Evolutionary conservation across 2,888 invertebrate species (phyloP).

Genomic region (Halocaridina rubra): DNA sequence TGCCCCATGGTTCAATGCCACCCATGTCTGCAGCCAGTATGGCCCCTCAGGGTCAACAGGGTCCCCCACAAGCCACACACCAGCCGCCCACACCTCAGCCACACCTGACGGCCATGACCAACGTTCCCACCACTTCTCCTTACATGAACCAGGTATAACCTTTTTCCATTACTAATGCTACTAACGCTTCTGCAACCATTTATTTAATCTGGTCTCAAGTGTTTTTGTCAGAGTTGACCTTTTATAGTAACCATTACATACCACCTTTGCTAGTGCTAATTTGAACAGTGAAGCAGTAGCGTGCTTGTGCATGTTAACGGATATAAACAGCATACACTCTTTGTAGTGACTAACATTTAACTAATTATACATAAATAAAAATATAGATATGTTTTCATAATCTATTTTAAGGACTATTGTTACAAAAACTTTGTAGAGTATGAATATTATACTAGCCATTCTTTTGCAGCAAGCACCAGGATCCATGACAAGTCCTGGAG

Average conservation of each 20-base stretch:
- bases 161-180: not conserved
- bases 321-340: too few species aligned
- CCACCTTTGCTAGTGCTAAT: too few species aligned
- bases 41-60: conserved; percentile 50
- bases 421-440: too few species aligned
- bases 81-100: conserved; percentile 57
- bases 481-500: conserved; percentile 44
- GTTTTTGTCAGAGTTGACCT: too few species aligned
- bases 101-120: conserved; percentile 52
- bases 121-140: conserved; percentile 53
- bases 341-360: too few species aligned
- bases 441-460: not conserved
- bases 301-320: too few species aligned
- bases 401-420: too few species aligned
- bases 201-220: too few species aligned
- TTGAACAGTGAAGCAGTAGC: too few species aligned
- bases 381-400: too few species aligned
- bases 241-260: too few species aligned
- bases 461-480: conserved; percentile 44
- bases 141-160: conserved; percentile 56
- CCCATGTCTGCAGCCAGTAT: conserved; percentile 50
- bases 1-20: conserved; percentile 60
- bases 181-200: not conserved
- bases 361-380: too few species aligned
- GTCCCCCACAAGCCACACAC: conserved; percentile 45